Conservation (phyloP, 2,888 invertebrate species). For the Cerceris ruficornis region DNA sequence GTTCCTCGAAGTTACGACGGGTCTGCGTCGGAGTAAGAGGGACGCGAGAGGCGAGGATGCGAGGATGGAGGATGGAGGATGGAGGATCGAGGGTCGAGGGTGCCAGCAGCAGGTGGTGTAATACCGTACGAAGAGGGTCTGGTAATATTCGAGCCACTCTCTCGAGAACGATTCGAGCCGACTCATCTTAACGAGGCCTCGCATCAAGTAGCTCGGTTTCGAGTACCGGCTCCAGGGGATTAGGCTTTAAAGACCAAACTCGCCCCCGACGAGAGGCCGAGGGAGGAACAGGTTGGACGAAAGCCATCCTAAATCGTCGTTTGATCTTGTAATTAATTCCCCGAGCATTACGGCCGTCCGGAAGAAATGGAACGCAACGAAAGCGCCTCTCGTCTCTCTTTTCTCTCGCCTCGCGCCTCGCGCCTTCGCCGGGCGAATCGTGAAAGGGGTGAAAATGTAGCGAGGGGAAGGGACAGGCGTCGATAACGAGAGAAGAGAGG, state of each 20-base stretch:
- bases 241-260: constrained; percentile 67
- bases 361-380: constrained; percentile 42
- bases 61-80: background rate
- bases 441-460: background rate
- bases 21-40: too few species aligned
- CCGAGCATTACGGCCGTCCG: constrained; percentile 37
- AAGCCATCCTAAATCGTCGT: constrained; percentile 61
- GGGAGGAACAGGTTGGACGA: constrained; percentile 29
- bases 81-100: constrained; percentile 43
- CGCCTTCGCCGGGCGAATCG: constrained; percentile 17
- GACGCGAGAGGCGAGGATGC: background rate
- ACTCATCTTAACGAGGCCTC: constrained; percentile 59
- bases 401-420: too few species aligned
- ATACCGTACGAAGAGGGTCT: constrained; percentile 48
- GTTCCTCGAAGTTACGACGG: too few species aligned
- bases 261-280: constrained; percentile 36
- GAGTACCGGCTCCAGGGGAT: constrained; percentile 60
- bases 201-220: constrained; percentile 62
- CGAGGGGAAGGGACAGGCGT: background rate
- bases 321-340: constrained; percentile 67
- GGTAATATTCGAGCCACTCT: constrained; percentile 58
- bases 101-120: constrained; percentile 58
- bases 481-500: background rate
- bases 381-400: background rate
- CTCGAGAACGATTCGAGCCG: constrained; percentile 53